Percentiles rank a stretch among this genome's conserved stretches.
Evolutionary conservation across 2,797 vertebrate species (phyloP).

Genomic region (Coccyzus lansbergi): DNA sequence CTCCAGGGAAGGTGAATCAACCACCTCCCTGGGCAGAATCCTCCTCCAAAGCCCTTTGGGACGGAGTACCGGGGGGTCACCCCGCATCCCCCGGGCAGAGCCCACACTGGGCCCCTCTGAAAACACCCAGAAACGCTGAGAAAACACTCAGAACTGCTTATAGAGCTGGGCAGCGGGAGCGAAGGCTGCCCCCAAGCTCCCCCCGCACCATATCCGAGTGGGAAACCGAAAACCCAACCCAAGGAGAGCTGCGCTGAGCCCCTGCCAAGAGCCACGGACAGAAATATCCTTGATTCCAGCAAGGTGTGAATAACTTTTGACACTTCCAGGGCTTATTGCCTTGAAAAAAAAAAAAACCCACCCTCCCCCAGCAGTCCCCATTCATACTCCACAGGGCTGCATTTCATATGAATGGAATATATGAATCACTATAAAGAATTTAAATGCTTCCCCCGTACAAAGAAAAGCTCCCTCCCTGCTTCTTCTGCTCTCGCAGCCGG

Average conservation of each 20-base stretch:
- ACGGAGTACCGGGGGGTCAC: too few relatives aligned
- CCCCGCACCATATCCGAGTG: neutral
- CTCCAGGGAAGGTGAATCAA: too few relatives aligned
- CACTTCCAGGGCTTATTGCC: slow-evolving; percentile 59
- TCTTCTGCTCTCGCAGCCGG: slow-evolving; percentile 23
- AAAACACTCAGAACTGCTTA: neutral
- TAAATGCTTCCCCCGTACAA: slow-evolving; percentile 56
- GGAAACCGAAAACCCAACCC: slow-evolving; percentile 13
- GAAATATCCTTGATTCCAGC: slow-evolving; percentile 62
- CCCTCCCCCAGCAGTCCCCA: slow-evolving; percentile 52
- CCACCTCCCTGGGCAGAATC: too few relatives aligned
- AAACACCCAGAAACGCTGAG: neutral
- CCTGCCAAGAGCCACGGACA: slow-evolving; percentile 58
- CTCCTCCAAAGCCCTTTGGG: neutral
- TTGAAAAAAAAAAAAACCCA: too few relatives aligned
- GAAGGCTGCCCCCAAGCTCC: neutral
- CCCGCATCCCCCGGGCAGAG: rapidly evolving
- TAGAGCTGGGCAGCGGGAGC: neutral
- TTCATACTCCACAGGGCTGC: slow-evolving; percentile 42
- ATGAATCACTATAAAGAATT: slow-evolving; percentile 70
- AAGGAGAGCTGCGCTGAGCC: slow-evolving; percentile 33
- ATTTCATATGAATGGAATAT: slow-evolving; percentile 70
- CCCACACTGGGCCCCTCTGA: neutral
- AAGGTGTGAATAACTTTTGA: slow-evolving; percentile 70
- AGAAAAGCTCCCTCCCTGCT: slow-evolving; percentile 35